Percentiles rank a stretch among this genome's conserved stretches.
These are phyloP conservation scores for Drosophila jambulina DNA, from an alignment of 1,140 invertebrate genomes.

Conservation along the genomic window DNA sequence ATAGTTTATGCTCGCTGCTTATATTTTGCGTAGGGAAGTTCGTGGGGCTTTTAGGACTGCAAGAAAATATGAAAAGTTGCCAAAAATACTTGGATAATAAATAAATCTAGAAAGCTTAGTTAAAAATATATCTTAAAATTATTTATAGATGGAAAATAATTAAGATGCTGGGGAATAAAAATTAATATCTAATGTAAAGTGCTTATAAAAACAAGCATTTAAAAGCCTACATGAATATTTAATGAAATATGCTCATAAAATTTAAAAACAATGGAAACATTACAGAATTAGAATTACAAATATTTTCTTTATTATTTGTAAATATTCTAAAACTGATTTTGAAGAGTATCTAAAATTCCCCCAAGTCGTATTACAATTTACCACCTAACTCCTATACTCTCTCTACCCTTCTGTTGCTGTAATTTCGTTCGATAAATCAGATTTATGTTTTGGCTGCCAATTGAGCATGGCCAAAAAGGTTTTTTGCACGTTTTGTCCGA, in stretches of 20 bases:
- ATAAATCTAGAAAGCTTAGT: background rate
- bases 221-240: background rate
- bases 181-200: too few relatives aligned
- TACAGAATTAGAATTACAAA: background rate
- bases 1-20: slow-evolving; percentile 50
- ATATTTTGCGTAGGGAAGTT: slow-evolving; percentile 1
- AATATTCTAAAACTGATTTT: too few relatives aligned
- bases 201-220: too few relatives aligned
- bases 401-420: slow-evolving; percentile 23
- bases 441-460: slow-evolving; percentile 37
- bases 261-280: background rate
- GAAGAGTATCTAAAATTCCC: slow-evolving; percentile 1
- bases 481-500: slow-evolving; percentile 25
- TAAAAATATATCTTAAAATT: background rate
- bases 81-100: background rate
- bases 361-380: background rate
- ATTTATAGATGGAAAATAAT: too few relatives aligned
- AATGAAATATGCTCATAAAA: background rate
- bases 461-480: slow-evolving; percentile 19
- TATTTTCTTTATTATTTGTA: too few relatives aligned
- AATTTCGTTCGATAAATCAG: slow-evolving; percentile 67
- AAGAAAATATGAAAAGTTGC: background rate
- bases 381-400: background rate
- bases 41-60: background rate
- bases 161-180: too few relatives aligned